phyloP scores from a whole-genome alignment of 2,113 vertebrate genomes.

The Propithecus coquereli region DNA sequence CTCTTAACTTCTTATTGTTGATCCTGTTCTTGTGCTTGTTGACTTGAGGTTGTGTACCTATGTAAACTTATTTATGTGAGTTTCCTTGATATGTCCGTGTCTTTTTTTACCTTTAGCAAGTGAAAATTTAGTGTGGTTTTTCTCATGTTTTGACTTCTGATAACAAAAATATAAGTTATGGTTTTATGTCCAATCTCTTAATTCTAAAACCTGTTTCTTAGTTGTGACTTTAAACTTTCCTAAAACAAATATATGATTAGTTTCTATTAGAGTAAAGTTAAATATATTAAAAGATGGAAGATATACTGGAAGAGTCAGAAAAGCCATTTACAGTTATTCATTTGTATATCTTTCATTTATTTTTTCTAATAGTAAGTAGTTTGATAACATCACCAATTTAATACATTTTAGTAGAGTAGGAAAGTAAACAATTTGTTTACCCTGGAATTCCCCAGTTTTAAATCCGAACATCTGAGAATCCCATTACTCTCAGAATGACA shows the following conservation, averaged over 20 bases:
- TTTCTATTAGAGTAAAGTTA: background rate
- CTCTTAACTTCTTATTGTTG: background rate
- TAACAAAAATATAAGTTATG: background rate
- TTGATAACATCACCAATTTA: background rate
- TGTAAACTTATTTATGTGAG: background rate
- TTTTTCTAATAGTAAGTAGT: background rate
- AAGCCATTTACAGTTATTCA: background rate
- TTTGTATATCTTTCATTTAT: background rate
- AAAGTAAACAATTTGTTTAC: background rate
- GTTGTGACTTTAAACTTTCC: background rate
- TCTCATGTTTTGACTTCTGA: background rate
- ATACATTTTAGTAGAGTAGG: background rate
- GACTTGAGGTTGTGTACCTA: background rate
- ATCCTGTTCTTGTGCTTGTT: background rate
- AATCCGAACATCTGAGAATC: background rate
- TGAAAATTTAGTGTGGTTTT: constrained; percentile 10
- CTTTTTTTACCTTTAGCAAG: constrained; percentile 1
- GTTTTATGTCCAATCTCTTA: constrained; percentile 12
- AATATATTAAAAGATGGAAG: background rate
- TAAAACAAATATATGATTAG: background rate
- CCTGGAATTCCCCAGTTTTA: background rate
- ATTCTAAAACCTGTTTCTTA: constrained; percentile 16
- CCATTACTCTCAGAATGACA: background rate
- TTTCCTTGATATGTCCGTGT: background rate
- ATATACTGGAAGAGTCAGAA: background rate